phyloP scores from a whole-genome alignment of 2,888 invertebrate species.

The Cephonodes hylas region DNA sequence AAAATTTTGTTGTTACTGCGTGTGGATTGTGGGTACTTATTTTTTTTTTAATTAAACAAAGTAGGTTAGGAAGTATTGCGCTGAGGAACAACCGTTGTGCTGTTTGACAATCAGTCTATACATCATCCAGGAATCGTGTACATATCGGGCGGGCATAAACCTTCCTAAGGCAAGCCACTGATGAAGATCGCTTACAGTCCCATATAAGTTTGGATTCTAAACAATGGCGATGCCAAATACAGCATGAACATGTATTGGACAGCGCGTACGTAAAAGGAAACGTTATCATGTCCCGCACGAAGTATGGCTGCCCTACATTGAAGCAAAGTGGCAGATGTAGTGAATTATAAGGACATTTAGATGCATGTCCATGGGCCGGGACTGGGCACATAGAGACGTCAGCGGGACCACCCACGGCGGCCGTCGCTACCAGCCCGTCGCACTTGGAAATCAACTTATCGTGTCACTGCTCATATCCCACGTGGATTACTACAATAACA shows the following conservation, averaged over 20 bases:
- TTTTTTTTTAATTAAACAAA: background rate
- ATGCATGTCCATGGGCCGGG: slow-evolving; percentile 55
- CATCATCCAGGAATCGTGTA: background rate
- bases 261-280: slow-evolving; percentile 1
- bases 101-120: background rate
- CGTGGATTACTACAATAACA: slow-evolving; percentile 34
- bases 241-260: background rate
- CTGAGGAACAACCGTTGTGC: background rate
- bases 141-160: background rate
- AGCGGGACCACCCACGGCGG: slow-evolving; percentile 65
- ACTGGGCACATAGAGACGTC: slow-evolving; percentile 66
- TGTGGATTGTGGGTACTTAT: too few species aligned
- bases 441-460: slow-evolving; percentile 39
- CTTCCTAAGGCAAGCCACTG: slow-evolving; percentile 18
- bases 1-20: too few species aligned
- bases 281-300: slow-evolving; percentile 5
- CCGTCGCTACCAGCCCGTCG: slow-evolving; percentile 35
- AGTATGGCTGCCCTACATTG: slow-evolving; percentile 35
- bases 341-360: slow-evolving; percentile 76
- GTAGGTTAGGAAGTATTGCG: background rate
- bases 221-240: slow-evolving; percentile 3
- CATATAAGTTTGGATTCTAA: slow-evolving; percentile 4
- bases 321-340: slow-evolving; percentile 65
- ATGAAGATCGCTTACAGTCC: slow-evolving; percentile 13
- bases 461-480: slow-evolving; percentile 21